Evolutionary conservation across 2,797 vertebrate genomes (phyloP), one percentile per base, ranked within the genome.

Genomic region (Fistularia commersonii): DNA sequence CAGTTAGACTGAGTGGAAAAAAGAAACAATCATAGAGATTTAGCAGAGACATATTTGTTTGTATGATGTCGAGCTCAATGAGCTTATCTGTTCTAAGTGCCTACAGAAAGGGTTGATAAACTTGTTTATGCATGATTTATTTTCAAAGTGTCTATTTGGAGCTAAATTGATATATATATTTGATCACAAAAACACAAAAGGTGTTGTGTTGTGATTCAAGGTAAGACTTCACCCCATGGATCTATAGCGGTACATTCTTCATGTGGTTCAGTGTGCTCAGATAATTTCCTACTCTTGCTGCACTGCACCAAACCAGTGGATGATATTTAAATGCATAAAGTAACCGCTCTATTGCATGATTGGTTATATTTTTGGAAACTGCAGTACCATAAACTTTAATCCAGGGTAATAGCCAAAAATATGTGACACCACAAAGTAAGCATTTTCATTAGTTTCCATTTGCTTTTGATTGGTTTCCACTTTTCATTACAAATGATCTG

Each of bases 321-420:
- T 36, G 53, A 33, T 57, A 32, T 23, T 43, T 49, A 63, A 76
- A 87, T 83, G 84, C 89, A 88, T 84, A 82, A 84, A 66, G 69
- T 67, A 67, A 82, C 79, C 77, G 82, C 71, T 82, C 84, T 73
- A 67, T 57, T 31, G 53, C 54, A 41, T 32, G 31, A 48, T 35
- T 11, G 41, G 49, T 53, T 70, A 54, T 46, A 48, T 69, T 35
- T 43, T 43, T 59, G 70, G 47, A 71, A 59, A 62, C 37, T 48
- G 77, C 72, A 84, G 81, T 83, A 77, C 58, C 44, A 57, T 51
- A 45, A 8, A 72, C 61, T 50, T 52, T 37, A 52, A 55, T 47
- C 47, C 48, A 55, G 13, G 67, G 50, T 58, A 50, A 72, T 6
- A 73, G 74, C 74, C 71, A 82, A 79, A 79, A 64, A 54, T n/a